Evolutionary conservation across 2,797 vertebrate species (phyloP).

Genomic region (Gambusia yucatana): DNA sequence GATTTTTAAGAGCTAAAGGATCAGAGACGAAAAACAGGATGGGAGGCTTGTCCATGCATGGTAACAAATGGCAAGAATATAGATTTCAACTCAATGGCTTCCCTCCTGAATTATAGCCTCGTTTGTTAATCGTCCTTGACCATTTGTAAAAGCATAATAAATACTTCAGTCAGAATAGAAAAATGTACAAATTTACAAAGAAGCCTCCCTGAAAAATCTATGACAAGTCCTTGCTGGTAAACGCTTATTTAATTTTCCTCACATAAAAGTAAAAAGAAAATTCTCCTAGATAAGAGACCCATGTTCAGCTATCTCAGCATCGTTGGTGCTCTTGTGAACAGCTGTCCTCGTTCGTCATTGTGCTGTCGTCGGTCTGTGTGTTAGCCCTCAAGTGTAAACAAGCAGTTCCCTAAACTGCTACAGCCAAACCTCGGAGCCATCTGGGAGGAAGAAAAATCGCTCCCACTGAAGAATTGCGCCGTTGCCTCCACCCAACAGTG

Average conservation of each 20-base stretch:
- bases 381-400: conserved; percentile 73
- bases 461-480: conserved; percentile 35
- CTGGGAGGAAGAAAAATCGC: conserved; percentile 33
- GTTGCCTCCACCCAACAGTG: conserved; percentile 17
- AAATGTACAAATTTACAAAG: conserved; percentile 78
- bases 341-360: conserved; percentile 59
- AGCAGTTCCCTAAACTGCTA: conserved; percentile 49
- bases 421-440: conserved; percentile 40
- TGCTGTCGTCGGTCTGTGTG: conserved; percentile 68
- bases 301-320: conserved; percentile 26
- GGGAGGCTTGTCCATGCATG: conserved; percentile 73
- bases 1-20: conserved; percentile 56
- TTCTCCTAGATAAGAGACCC: conserved; percentile 48
- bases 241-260: conserved; percentile 40
- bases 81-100: conserved; percentile 78
- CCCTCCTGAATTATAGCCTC: conserved; percentile 78
- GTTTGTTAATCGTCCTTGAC: conserved; percentile 67
- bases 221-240: conserved; percentile 62
- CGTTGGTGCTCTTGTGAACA: conserved; percentile 18
- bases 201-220: conserved; percentile 66
- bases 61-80: conserved; percentile 76
- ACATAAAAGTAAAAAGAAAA: conserved; percentile 27
- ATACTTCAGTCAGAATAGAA: conserved; percentile 61
- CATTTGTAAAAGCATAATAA: conserved; percentile 70
- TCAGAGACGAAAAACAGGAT: conserved; percentile 45